Base-by-base conservation (phyloP, 2,888 invertebrate species). In the Chymomyza caudatula region DNA sequence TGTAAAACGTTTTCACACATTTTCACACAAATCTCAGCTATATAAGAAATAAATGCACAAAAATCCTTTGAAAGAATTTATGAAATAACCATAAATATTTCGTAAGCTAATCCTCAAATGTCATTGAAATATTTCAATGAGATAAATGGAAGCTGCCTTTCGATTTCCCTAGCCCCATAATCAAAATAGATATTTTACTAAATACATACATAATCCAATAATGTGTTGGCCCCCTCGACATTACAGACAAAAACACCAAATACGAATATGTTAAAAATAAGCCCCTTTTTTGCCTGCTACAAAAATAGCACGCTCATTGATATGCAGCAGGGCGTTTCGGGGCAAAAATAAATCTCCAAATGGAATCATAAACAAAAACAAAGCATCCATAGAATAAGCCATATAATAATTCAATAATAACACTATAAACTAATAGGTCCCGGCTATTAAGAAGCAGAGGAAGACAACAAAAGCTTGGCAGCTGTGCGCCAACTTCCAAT, bases 241-340 rank as follows among this genome's bases (percentile, higher is more conserved):
- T 37, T 37, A 37, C 8, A 37, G 29, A 11, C 29, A 37, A 13
- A 37, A 8, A 37, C 29, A 37, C 29, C 29, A 37, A 4, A 37
- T 37, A 37, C 29, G 29, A 37, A 11, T 37, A 37, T 11, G 29
- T 37, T 37, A 47, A 47, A 47, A 47, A 47, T 47, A 47, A 47
- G 15, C 47, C 47, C 47, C 47, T 17, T 47, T 47, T 19, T 47
- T 47, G 53, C 8, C 25, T 54, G 8, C 20, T 37, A n/a, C 71
- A 69, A 61, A 79, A 82, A 79, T 79, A 78, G 78, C 70, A 69
- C 60, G 63, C 78, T 81, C 72, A 86, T 74, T 69, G 71, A 75
- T 86, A 76, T 74, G 74, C 75, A 73, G 69, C 62, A 74, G 73
- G 69, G 17, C 56, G 43, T 20, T n/a, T 55, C 19, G 56, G 43